phyloP scores from a whole-genome alignment of 2,797 vertebrate genomes.

The Microhierax caerulescens region DNA sequence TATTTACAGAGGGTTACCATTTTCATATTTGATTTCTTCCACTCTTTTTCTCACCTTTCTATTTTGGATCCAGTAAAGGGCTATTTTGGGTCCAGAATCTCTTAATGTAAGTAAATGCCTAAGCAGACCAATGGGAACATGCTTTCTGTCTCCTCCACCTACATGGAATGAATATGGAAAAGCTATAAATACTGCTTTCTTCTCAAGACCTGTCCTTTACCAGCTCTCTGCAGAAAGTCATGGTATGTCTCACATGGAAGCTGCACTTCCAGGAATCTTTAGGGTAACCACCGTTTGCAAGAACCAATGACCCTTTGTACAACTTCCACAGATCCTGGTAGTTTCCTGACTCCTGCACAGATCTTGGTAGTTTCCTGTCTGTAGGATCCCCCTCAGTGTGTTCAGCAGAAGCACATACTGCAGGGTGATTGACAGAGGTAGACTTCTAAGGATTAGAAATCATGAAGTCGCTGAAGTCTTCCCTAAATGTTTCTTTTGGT shows the following conservation, averaged over 20 bases:
- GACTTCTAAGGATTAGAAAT: not conserved
- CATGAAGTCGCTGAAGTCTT: not conserved
- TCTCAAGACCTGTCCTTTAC: not conserved
- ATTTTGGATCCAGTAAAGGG: not conserved
- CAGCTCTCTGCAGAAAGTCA: not conserved
- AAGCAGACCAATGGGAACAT: not conserved
- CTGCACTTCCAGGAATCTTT: not conserved
- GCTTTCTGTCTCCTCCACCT: not conserved
- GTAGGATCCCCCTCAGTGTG: not conserved
- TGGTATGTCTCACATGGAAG: not conserved
- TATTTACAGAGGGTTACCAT: not conserved
- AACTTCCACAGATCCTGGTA: not conserved
- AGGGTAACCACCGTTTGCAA: not conserved
- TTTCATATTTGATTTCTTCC: not conserved
- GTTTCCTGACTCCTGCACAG: not conserved
- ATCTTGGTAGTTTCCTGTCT: not conserved
- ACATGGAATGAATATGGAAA: not conserved
- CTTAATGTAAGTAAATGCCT: not conserved
- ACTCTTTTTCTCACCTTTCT: not conserved
- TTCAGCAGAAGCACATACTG: not conserved
- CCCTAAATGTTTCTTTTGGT: not conserved
- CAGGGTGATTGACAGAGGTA: not conserved
- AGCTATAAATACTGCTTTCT: not conserved
- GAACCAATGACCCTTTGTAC: rapidly evolving
- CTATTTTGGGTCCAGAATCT: not conserved